Base-by-base conservation (phyloP, 2,888 invertebrate species). In the Eupithecia insigniata region DNA sequence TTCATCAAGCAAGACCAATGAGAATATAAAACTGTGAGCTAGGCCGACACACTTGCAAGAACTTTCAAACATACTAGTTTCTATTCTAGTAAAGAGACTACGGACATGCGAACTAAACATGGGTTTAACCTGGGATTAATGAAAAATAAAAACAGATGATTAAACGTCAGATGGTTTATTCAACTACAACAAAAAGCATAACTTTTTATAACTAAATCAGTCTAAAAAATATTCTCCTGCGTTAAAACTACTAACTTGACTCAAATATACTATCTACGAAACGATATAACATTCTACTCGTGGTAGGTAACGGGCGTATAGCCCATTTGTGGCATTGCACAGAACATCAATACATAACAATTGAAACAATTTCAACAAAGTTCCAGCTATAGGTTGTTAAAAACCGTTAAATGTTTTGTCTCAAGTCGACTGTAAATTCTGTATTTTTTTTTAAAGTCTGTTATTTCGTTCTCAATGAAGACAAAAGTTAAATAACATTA, bases 161-260 rank as follows among this genome's bases (percentile, higher is more conserved):
- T 64, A 69, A 65, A 74, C 78, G 85, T 92, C 89, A 90, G 89
- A 90, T 88, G 88, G 87, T 94, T 93, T 93, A 93, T 90, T 94
- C 85, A 93, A 93, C 93, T 93, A 93, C 93, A 93, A 93, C 92
- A 92, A 93, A 93, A 94, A 93, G 90, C 93, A 91, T 92, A 92
- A 93, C 90, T 89, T 92, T 91, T 92, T 89, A 90, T 81, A 94
- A 93, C 93, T 93, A 94, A 94, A 93, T 94, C 94, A 94, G 94
- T 94, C 94, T 94, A 94, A 93, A 93, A 43, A 92, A 92, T 93
- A 92, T 91, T 90, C 90, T 90, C 91, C 90, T 89, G 91, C 85
- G 79, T 85, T 87, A 88, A 85, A 86, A 90, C 91, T 91, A 93
- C 90, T 82, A 84, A 71, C 71, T 67, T 84, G 87, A 84, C 87